Conservation (phyloP, 1,140 invertebrate genomes). For the Caenorhabditis brenneri region DNA sequence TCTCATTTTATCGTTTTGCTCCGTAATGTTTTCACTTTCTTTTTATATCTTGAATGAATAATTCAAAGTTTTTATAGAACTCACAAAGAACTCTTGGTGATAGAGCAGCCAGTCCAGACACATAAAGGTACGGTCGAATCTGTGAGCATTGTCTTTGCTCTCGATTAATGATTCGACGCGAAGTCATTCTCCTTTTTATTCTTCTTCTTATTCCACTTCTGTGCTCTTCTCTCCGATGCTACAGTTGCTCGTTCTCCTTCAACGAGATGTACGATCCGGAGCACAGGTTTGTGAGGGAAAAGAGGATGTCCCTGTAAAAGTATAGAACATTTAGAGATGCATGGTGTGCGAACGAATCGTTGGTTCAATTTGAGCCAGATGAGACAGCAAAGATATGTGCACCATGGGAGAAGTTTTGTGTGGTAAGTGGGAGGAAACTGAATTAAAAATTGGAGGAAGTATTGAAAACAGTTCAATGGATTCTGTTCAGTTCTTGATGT, state of each 20-base stretch:
- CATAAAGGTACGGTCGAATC: slow-evolving; percentile 57
- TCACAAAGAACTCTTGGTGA: slow-evolving; percentile 55
- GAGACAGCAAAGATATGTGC: slow-evolving; percentile 53
- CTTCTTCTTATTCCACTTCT: background rate
- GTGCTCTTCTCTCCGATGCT: slow-evolving; percentile 39
- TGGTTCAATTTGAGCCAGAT: slow-evolving; percentile 46
- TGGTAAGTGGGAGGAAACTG: slow-evolving; percentile 15
- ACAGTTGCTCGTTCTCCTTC: slow-evolving; percentile 52
- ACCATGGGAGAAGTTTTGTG: slow-evolving; percentile 53
- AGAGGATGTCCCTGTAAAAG: background rate
- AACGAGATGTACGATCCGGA: slow-evolving; percentile 55
- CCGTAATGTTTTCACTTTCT: background rate
- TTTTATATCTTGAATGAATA: too few species aligned
- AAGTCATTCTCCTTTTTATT: slow-evolving; percentile 55
- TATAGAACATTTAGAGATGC: slow-evolving; percentile 38
- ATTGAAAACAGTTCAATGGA: background rate
- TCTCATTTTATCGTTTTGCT: background rate
- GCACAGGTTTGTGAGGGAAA: slow-evolving; percentile 42
- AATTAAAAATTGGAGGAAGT: background rate
- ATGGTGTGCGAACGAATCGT: slow-evolving; percentile 53
- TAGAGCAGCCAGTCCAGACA: slow-evolving; percentile 52
- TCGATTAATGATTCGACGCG: slow-evolving; percentile 53
- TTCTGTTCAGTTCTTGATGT: background rate
- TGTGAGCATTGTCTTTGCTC: slow-evolving; percentile 53
- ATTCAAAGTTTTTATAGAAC: background rate